Conservation (phyloP, 2,797 vertebrate genomes). For the Chiloscyllium punctatum region DNA sequence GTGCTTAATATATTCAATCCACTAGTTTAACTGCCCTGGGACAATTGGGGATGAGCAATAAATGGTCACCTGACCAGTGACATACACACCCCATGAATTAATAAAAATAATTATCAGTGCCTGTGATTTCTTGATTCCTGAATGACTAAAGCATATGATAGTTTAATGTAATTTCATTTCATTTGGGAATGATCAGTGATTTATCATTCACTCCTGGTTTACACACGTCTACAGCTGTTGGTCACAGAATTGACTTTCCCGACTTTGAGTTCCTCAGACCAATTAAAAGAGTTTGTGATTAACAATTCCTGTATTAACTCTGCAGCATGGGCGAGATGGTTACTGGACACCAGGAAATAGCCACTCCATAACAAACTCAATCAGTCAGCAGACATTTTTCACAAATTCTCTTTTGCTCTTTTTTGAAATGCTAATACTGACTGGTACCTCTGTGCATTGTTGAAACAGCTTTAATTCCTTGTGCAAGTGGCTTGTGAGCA, state of each 20-base stretch:
- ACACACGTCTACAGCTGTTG: neutral
- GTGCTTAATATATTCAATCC: neutral
- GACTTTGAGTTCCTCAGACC: neutral
- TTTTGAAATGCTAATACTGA: neutral
- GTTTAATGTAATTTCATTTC: neutral
- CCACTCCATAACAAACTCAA: neutral
- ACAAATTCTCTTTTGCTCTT: neutral
- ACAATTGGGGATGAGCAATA: too few species aligned
- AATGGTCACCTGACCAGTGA: too few species aligned
- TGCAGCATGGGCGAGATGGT: neutral
- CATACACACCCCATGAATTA: too few species aligned
- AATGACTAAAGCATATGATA: neutral
- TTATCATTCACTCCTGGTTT: too few species aligned
- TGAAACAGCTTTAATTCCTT: neutral
- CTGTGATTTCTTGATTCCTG: neutral
- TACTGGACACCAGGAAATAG: neutral
- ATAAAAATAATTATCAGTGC: neutral
- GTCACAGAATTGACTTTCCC: neutral
- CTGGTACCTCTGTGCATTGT: neutral
- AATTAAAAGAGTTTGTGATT: neutral
- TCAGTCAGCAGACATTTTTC: neutral
- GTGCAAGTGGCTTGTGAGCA: neutral
- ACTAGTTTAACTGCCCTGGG: too few species aligned
- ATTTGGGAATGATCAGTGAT: neutral
- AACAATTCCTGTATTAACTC: neutral